These are phyloP conservation scores for Corapipo altera DNA, from an alignment of 2,113 vertebrate species.

Conservation along the genomic window DNA sequence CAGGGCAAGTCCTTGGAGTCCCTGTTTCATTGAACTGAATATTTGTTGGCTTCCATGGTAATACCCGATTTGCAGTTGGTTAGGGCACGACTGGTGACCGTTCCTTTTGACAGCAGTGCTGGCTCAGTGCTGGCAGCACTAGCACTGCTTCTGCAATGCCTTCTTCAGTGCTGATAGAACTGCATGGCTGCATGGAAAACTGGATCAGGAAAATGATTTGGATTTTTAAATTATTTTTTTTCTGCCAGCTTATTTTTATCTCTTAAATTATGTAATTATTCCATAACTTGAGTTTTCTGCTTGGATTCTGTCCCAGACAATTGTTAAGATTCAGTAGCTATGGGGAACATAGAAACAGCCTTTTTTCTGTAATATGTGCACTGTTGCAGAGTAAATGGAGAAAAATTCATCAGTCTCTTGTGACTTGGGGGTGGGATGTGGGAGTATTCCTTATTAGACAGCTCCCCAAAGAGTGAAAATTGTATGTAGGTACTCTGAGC, in stretches of 20 bases:
- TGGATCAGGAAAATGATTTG: background rate
- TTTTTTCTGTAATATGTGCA: conserved; percentile 1
- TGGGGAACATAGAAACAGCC: background rate
- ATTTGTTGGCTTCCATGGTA: background rate
- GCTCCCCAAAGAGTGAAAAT: conserved; percentile 34
- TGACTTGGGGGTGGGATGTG: conserved; percentile 20
- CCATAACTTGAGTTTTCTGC: conserved; percentile 47
- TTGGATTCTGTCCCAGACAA: conserved; percentile 44
- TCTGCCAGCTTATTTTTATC: conserved; percentile 31
- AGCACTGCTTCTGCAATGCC: background rate
- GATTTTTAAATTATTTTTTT: background rate
- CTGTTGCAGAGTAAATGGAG: conserved; percentile 13
- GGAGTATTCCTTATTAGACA: conserved; percentile 44
- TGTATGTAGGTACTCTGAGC: conserved; percentile 9
- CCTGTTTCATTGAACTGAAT: background rate
- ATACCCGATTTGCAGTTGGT: background rate
- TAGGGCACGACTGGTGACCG: background rate
- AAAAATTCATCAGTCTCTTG: conserved; percentile 30
- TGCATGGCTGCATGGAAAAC: background rate
- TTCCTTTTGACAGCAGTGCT: background rate
- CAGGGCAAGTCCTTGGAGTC: background rate
- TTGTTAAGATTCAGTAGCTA: conserved; percentile 37
- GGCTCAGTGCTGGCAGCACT: background rate
- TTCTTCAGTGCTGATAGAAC: background rate
- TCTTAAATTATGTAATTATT: conserved; percentile 55